These are phyloP conservation scores for Mythimna impura DNA, from an alignment of 2,888 invertebrate species.

Conservation along the genomic window DNA sequence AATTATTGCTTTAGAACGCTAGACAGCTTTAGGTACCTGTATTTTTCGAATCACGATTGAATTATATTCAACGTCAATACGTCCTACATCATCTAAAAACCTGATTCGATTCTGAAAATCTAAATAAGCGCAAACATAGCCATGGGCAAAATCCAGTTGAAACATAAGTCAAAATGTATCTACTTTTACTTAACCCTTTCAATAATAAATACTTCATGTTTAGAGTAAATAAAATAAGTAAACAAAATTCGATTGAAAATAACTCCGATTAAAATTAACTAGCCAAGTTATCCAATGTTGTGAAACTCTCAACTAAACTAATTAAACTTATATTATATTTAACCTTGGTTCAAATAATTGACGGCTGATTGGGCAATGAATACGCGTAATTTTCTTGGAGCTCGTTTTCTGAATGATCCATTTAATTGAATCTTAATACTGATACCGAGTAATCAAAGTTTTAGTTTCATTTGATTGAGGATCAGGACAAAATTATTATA, in stretches of 20 bases:
- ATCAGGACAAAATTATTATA: background rate
- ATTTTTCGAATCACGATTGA: too few species aligned
- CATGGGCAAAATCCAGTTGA: background rate
- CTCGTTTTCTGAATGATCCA: constrained; percentile 5
- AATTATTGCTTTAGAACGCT: too few species aligned
- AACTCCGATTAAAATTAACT: constrained; percentile 20
- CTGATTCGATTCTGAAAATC: too few species aligned
- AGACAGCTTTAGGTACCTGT: too few species aligned
- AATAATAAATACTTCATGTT: background rate
- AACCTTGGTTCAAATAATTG: constrained; percentile 19
- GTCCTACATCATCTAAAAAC: too few species aligned
- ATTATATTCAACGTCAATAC: too few species aligned
- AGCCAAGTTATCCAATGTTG: background rate
- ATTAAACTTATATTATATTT: constrained; percentile 27
- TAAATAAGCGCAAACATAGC: too few species aligned
- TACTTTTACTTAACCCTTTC: background rate
- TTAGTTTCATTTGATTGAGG: constrained; percentile 6
- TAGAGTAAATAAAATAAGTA: background rate
- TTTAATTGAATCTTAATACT: constrained; percentile 10
- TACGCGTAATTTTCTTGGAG: constrained; percentile 34
- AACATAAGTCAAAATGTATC: background rate
- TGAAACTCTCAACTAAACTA: constrained; percentile 29
- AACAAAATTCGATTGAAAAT: constrained; percentile 12
- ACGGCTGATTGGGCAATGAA: constrained; percentile 44
- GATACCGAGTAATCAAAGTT: constrained; percentile 18